phyloP scores from a whole-genome alignment of 1,140 invertebrate species.

The Zaprionus capensis region DNA sequence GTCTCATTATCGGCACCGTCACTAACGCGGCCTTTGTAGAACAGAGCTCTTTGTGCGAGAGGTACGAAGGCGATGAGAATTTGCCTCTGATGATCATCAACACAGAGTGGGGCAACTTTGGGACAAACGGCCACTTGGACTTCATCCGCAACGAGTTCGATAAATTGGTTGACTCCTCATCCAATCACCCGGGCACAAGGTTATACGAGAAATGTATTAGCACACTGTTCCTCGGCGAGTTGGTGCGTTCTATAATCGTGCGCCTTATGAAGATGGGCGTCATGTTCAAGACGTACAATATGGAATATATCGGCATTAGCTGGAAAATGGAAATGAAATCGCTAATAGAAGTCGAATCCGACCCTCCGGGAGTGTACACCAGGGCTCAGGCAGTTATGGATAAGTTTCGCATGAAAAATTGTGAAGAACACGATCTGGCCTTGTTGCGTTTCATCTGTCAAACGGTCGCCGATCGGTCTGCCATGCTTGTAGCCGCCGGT shows the following conservation, averaged over 20 bases:
- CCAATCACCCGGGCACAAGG: constrained; percentile 91
- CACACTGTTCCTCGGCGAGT: constrained; percentile 95
- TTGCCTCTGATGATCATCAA: constrained; percentile 92
- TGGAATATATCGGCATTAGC: constrained; percentile 50
- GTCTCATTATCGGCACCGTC: constrained; percentile 91
- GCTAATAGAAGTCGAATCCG: constrained; percentile 96
- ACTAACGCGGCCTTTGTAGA: constrained; percentile 99
- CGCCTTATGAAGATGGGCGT: constrained; percentile 51
- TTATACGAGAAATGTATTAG: constrained; percentile 96
- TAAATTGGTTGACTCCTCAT: constrained; percentile 91
- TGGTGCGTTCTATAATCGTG: constrained; percentile 86
- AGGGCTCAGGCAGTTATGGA: constrained; percentile 94
- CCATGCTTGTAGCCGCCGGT: constrained; percentile 95
- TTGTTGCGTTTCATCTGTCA: constrained; percentile 95
- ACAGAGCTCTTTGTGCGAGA: constrained; percentile 84
- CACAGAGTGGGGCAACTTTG: constrained; percentile 98
- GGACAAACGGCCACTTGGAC: constrained; percentile 93
- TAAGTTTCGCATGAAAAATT: constrained; percentile 91
- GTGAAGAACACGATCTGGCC: constrained; percentile 93
- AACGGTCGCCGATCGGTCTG: constrained; percentile 94
- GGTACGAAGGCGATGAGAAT: constrained; percentile 86
- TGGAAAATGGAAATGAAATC: constrained; percentile 94
- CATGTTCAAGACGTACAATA: constrained; percentile 44
- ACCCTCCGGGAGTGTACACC: constrained; percentile 88
- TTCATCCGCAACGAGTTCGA: constrained; percentile 95